Conservation (phyloP, 2,888 invertebrate genomes). For the Caenorhabditis angaria region DNA sequence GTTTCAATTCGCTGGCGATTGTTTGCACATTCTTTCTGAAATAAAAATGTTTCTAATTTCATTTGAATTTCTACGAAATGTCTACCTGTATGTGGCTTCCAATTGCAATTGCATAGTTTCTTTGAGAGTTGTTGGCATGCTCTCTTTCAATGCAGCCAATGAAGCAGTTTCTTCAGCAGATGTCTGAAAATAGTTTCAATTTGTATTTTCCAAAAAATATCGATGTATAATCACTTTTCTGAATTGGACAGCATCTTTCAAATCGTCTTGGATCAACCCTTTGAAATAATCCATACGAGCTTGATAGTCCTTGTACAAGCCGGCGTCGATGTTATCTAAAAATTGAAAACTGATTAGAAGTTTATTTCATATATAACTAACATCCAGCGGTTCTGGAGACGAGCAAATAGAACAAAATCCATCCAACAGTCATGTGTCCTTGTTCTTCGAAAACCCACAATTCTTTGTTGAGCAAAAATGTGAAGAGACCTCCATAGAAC, state of each 20-base stretch:
- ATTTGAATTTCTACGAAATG: neutral
- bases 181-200: constrained; percentile 40
- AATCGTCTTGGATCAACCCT: constrained; percentile 66
- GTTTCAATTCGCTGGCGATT: constrained; percentile 66
- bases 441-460: constrained; percentile 92
- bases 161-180: constrained; percentile 65
- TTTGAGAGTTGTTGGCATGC: constrained; percentile 68
- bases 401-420: constrained; percentile 66
- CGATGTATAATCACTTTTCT: constrained; percentile 55
- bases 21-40: constrained; percentile 62
- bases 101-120: constrained; percentile 92
- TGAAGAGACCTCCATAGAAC: constrained; percentile 83
- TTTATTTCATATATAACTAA: constrained; percentile 18
- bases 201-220: neutral
- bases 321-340: constrained; percentile 63
- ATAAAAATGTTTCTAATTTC: constrained; percentile 14
- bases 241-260: constrained; percentile 71
- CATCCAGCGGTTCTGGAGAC: constrained; percentile 65
- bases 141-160: constrained; percentile 64
- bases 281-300: constrained; percentile 63
- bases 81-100: constrained; percentile 84
- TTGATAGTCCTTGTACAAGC: constrained; percentile 58
- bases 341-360: neutral
- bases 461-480: constrained; percentile 92
- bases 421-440: constrained; percentile 66